Percentiles rank a stretch among this genome's conserved stretches.
Evolutionary conservation across 2,797 vertebrate species (phyloP).

Genomic region (Halcyon leucocephala): DNA sequence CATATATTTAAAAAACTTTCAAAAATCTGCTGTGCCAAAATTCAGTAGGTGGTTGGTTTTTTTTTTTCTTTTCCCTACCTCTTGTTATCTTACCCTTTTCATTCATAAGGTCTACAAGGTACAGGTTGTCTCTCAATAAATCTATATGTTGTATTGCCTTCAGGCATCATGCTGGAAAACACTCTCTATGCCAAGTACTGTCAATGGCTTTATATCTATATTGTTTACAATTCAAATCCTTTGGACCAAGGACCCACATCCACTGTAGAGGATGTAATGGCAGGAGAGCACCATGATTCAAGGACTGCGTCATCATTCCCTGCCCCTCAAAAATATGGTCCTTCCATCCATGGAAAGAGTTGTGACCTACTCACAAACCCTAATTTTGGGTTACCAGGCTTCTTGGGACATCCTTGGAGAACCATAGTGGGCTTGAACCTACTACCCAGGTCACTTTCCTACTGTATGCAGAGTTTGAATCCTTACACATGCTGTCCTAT

Average conservation of each 20-base stretch:
- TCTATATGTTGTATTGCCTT: background rate
- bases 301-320: rapidly evolving
- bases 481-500: background rate
- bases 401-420: background rate
- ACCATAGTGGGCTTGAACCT: background rate
- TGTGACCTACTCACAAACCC: background rate
- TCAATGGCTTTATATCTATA: background rate
- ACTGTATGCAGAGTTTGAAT: background rate
- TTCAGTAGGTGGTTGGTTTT: background rate
- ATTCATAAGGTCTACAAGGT: background rate
- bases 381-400: background rate
- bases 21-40: background rate
- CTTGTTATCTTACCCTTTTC: background rate
- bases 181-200: background rate
- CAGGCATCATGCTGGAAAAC: no score
- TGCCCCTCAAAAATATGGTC: background rate
- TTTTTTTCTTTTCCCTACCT: background rate
- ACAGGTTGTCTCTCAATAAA: no score
- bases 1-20: background rate
- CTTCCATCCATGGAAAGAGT: background rate
- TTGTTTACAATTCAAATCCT: background rate
- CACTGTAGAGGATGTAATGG: background rate
- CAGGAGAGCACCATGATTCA: background rate
- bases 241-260: background rate
- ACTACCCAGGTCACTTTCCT: background rate